Percentiles rank a stretch among this genome's conserved stretches.
Conservation (phyloP, 2,797 vertebrate species). For the Acridotheres tristis region DNA sequence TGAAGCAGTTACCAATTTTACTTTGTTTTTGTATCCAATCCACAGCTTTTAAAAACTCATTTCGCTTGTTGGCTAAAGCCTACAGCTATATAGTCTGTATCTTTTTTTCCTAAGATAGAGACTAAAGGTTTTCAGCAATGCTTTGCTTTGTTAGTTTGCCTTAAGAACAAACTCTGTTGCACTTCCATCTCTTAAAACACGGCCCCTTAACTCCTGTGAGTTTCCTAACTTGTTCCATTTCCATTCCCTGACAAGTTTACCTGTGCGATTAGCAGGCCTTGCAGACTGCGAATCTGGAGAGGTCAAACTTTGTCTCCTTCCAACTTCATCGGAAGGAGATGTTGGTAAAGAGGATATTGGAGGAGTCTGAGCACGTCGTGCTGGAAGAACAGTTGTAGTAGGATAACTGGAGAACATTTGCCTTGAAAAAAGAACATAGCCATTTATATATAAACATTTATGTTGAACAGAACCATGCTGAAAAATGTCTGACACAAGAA, state of each 20-base stretch:
- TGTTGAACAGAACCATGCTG: background rate
- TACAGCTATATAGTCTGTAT: background rate
- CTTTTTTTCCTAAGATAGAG: background rate
- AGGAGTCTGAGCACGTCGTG: conserved; percentile 93
- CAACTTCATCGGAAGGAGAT: conserved; percentile 94
- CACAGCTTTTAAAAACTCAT: background rate
- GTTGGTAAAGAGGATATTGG: conserved; percentile 95
- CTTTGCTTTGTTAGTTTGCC: background rate
- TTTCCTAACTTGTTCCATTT: background rate
- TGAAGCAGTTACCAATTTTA: background rate
- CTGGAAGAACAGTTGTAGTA: conserved; percentile 90
- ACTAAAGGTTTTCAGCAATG: background rate
- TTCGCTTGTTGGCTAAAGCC: background rate
- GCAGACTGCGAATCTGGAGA: conserved; percentile 92
- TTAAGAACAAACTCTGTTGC: background rate
- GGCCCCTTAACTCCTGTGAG: background rate
- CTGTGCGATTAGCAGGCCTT: conserved; percentile 88
- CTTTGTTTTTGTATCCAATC: background rate
- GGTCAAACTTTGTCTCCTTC: conserved; percentile 93
- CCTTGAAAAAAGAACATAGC: conserved; percentile 69
- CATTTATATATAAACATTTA: background rate
- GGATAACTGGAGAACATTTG: conserved; percentile 99
- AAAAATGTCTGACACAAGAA: background rate
- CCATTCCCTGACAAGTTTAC: conserved; percentile 34
- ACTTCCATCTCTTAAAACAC: background rate